Evolutionary conservation across 2,797 vertebrate genomes (phyloP).

Genomic region (Gastrophryne carolinensis): DNA sequence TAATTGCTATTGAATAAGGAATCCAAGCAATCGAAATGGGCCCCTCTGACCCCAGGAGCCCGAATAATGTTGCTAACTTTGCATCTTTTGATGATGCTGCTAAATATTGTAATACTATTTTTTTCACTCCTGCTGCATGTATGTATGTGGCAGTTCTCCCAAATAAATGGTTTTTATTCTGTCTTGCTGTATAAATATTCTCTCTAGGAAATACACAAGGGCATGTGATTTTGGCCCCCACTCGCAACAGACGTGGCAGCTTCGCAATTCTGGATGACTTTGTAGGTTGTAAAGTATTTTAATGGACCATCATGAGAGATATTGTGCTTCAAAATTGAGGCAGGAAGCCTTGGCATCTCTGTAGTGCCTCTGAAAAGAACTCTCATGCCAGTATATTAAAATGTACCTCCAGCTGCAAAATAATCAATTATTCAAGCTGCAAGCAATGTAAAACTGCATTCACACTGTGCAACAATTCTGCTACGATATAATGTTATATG

Average conservation of each 20-base stretch:
- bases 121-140: too few species aligned
- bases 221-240: constrained; percentile 5
- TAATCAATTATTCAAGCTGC: constrained; percentile 53
- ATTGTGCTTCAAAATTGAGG: constrained; percentile 42
- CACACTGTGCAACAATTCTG: constrained; percentile 40
- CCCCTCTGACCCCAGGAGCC: too few species aligned
- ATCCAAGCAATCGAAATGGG: too few species aligned
- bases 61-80: too few species aligned
- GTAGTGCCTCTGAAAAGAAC: constrained; percentile 44
- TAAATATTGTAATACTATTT: too few species aligned
- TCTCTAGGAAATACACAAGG: neutral
- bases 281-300: constrained; percentile 37
- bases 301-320: constrained; percentile 37
- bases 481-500: constrained; percentile 40
- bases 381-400: constrained; percentile 53
- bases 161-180: neutral
- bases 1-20: too few species aligned
- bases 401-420: constrained; percentile 53
- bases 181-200: neutral
- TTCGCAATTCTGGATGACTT: constrained; percentile 12
- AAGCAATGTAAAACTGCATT: constrained; percentile 47
- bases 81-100: too few species aligned
- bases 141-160: too few species aligned
- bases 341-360: constrained; percentile 40
- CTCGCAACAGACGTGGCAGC: constrained; percentile 1